A percentile compares a stretch with the other conserved stretches of the same genome.
phyloP scores from a whole-genome alignment of 2,797 vertebrate species.

The Danionella dracula region DNA sequence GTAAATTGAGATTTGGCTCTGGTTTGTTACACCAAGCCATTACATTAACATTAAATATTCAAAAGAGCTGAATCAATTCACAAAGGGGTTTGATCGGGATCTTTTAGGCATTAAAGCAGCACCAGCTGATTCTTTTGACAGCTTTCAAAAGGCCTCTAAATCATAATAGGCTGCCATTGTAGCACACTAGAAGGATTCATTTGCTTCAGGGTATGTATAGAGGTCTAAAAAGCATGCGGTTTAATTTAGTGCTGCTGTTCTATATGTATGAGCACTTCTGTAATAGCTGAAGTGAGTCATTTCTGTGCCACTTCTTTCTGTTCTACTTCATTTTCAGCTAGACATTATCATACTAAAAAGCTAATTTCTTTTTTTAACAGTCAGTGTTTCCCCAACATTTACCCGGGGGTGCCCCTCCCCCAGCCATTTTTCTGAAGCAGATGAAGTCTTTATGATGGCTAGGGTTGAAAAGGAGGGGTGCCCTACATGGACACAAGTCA shows the following conservation, averaged over 20 bases:
- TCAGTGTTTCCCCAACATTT: too few relatives aligned
- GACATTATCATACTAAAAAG: too few relatives aligned
- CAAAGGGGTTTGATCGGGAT: slow-evolving; percentile 12
- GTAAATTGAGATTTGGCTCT: slow-evolving; percentile 61
- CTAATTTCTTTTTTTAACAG: too few relatives aligned
- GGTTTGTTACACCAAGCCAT: slow-evolving; percentile 61
- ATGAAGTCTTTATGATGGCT: too few relatives aligned
- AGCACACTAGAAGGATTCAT: slow-evolving; percentile 6
- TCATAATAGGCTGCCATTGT: slow-evolving; percentile 19
- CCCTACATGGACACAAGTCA: too few relatives aligned
- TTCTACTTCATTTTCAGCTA: too few relatives aligned
- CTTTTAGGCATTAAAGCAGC: slow-evolving; percentile 1
- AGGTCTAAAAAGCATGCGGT: slow-evolving; percentile 5
- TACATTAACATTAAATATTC: slow-evolving; percentile 68
- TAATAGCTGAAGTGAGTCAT: neutral
- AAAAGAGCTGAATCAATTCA: slow-evolving; percentile 52
- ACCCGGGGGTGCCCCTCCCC: too few relatives aligned
- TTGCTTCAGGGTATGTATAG: slow-evolving; percentile 6
- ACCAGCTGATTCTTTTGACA: slow-evolving; percentile 24
- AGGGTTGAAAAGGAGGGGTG: too few relatives aligned
- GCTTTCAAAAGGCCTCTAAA: slow-evolving; percentile 14
- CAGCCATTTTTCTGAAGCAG: too few relatives aligned
- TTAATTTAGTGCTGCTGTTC: slow-evolving; percentile 10
- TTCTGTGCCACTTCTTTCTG: neutral
- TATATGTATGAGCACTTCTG: slow-evolving; percentile 9